A percentile compares a stretch with the other conserved stretches of the same genome.
phyloP scores from a whole-genome alignment of 2,797 vertebrate species.

The Philypnodon macrostomus region DNA sequence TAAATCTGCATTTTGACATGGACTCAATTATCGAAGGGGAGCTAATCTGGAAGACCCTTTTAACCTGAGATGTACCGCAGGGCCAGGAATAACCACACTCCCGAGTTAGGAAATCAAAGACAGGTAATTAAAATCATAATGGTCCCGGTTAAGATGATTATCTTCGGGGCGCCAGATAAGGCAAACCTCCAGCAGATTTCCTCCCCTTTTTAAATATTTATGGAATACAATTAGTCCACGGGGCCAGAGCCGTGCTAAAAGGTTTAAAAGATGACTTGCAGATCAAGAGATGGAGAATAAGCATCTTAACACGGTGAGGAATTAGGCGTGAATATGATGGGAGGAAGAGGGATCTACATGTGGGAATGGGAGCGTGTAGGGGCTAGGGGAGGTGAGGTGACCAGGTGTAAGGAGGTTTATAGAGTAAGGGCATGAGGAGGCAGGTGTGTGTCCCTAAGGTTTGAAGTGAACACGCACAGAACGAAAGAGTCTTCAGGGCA shows the following conservation, averaged over 20 bases:
- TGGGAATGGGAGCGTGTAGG: slow-evolving; percentile 11
- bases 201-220: slow-evolving; percentile 70
- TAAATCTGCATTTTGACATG: slow-evolving; percentile 59
- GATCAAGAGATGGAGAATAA: slow-evolving; percentile 68
- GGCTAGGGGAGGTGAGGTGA: slow-evolving; percentile 21
- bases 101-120: slow-evolving; percentile 70
- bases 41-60: slow-evolving; percentile 64
- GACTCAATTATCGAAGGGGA: slow-evolving; percentile 57
- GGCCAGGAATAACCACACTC: slow-evolving; percentile 62
- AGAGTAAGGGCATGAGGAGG: not conserved
- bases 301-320: slow-evolving; percentile 52
- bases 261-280: slow-evolving; percentile 69
- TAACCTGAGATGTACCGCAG: slow-evolving; percentile 55
- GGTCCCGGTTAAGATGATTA: slow-evolving; percentile 76
- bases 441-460: slow-evolving; percentile 39
- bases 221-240: slow-evolving; percentile 68
- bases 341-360: slow-evolving; percentile 7
- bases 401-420: slow-evolving; percentile 33
- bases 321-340: slow-evolving; percentile 41
- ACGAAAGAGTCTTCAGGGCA: slow-evolving; percentile 17
- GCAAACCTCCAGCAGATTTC: slow-evolving; percentile 69
- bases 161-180: slow-evolving; percentile 67
- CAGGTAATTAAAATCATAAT: slow-evolving; percentile 77
- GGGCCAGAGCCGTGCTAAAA: slow-evolving; percentile 65
- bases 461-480: slow-evolving; percentile 22